These are phyloP conservation scores for Drosophila sechellia DNA, from an alignment of 1,140 invertebrate genomes.

Conservation along the genomic window DNA sequence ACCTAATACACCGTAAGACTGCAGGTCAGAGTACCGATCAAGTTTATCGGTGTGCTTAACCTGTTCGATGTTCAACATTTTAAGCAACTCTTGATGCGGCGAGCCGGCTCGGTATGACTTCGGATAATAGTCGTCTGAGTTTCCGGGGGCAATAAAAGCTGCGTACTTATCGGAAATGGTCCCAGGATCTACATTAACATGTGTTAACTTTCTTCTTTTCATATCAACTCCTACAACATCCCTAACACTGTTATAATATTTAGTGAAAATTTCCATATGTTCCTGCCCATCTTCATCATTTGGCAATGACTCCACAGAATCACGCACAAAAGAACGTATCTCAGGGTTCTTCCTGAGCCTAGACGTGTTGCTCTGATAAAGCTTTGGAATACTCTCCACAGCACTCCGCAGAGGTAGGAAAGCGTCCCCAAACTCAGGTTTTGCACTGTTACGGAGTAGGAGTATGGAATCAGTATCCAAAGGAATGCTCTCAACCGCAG, in stretches of 20 bases:
- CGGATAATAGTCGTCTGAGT: constrained; percentile 37
- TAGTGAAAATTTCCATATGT: constrained; percentile 1
- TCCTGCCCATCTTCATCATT: constrained; percentile 47
- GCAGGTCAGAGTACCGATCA: constrained; percentile 48
- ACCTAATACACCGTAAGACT: constrained; percentile 58
- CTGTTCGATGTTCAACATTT: constrained; percentile 51
- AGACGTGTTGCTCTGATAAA: constrained; percentile 46
- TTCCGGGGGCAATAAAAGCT: constrained; percentile 81
- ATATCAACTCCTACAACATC: constrained; percentile 29
- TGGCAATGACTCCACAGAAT: constrained; percentile 88
- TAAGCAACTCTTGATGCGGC: constrained; percentile 74
- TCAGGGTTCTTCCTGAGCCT: constrained; percentile 45
- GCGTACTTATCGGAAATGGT: constrained; percentile 79
- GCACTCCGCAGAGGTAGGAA: constrained; percentile 86
- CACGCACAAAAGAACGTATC: constrained; percentile 85
- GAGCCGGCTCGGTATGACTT: constrained; percentile 76
- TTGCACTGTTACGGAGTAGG: constrained; percentile 54
- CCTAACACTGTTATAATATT: constrained; percentile 23
- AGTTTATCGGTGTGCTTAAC: constrained; percentile 67
- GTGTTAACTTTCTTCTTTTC: constrained; percentile 28
- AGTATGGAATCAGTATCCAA: constrained; percentile 48
- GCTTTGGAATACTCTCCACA: constrained; percentile 86
- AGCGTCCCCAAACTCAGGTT: constrained; percentile 62
- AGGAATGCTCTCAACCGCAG: constrained; percentile 86
- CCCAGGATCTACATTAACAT: constrained; percentile 52